Base-by-base conservation (phyloP, 1,140 invertebrate species). In the Diploscapter pachys region DNA sequence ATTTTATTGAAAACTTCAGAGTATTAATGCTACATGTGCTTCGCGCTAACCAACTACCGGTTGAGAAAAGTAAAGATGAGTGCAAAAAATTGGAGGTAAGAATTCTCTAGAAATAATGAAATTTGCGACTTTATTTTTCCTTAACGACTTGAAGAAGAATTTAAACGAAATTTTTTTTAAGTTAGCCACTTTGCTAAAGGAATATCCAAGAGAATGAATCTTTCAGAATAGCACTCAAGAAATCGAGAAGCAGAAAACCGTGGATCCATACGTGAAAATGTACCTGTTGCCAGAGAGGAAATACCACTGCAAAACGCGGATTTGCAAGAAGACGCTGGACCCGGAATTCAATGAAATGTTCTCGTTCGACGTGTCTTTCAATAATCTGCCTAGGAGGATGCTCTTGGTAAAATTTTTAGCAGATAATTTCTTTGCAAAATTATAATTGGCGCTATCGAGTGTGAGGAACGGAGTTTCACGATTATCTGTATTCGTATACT, bases 321-420 rank as follows among this genome's bases (percentile, higher is more conserved):
- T 85, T 52, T 73, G 77, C 50, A 85, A 84, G 56, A 82, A 84
- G 63, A 81, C 63, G 11, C 52, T 62, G 9, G 79, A 85, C 78
- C 81, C 82, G 11, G 82, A 84, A 52, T 83, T 83, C 62, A 83
- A 83, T 63, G 82, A 83, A 76, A 85, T 83, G 81, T 83, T 83
- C 66, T 81, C 81, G 2, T 83, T 83, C 57, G 82, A 83, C 63
- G 83, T 83, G 5, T 65, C 78, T 4, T 83, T 83, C 71, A 84
- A 83, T 68, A 73, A 79, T 69, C 62, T 83, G 64, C 57, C 83
- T 31, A 80, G 80, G 67, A 52, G 83, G 57, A 83, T 83, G 82
- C 74, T 83, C 4, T 83, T 84, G 65, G 80, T 81, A 52, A 59
- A 56, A 4, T n/a, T 55, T 2, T 11, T 11, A 59, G 31, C 57